phyloP scores from a whole-genome alignment of 2,888 invertebrate species.

The Polymixis flavicincta region DNA sequence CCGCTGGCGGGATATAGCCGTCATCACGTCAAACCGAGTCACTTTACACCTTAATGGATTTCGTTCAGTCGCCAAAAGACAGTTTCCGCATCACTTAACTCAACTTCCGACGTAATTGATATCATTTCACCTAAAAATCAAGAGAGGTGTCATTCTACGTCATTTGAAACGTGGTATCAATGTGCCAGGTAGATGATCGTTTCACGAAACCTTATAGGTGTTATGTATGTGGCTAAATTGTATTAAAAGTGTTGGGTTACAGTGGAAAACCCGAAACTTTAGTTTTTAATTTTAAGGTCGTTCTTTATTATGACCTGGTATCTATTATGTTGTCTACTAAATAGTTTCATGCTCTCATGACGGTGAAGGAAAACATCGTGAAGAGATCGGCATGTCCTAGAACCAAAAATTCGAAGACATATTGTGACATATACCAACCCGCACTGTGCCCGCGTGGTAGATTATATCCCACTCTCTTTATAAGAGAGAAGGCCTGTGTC shows the following conservation, averaged over 20 bases:
- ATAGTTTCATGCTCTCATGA: no score
- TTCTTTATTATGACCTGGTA: not conserved
- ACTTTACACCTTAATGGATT: constrained; percentile 87
- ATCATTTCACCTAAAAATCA: constrained; percentile 86
- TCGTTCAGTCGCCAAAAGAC: constrained; percentile 84
- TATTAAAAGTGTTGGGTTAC: constrained; percentile 54
- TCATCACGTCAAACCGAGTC: constrained; percentile 82
- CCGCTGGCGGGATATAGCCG: constrained; percentile 67
- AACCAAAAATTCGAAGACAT: no score
- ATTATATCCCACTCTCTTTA: no score
- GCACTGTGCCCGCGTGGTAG: not conserved
- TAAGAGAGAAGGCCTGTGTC: no score
- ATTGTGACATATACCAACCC: no score
- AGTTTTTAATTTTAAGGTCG: constrained; percentile 10
- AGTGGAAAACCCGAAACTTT: not conserved
- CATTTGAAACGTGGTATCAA: constrained; percentile 74
- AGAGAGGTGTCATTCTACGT: constrained; percentile 77
- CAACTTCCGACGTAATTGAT: constrained; percentile 88
- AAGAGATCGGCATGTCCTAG: no score
- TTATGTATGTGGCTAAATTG: constrained; percentile 60
- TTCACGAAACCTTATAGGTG: constrained; percentile 76
- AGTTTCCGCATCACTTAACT: constrained; percentile 88
- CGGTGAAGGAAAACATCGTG: no score
- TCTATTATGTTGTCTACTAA: not conserved
- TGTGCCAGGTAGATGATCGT: constrained; percentile 72